A percentile compares a stretch with the other conserved stretches of the same genome.
Conservation (phyloP, 1,140 invertebrate genomes). For the Neodiprion fabricii region DNA sequence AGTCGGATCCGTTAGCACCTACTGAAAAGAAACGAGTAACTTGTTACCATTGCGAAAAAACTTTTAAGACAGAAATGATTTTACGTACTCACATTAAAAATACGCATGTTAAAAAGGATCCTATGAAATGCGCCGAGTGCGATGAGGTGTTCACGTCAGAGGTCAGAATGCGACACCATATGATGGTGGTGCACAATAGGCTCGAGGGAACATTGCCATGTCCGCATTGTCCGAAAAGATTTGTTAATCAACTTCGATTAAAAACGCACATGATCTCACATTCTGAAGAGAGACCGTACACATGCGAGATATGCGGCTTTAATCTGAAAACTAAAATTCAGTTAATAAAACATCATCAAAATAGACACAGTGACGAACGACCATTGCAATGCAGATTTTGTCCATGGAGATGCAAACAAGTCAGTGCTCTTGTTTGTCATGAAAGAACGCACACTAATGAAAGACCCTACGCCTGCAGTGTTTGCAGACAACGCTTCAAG, state of each 20-base stretch:
- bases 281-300: constrained; percentile 55
- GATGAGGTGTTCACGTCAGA: constrained; percentile 54
- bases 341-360: constrained; percentile 59
- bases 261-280: constrained; percentile 61
- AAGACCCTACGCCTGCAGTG: constrained; percentile 95
- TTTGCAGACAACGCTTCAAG: constrained; percentile 95
- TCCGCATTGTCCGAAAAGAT: constrained; percentile 57
- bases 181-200: constrained; percentile 57
- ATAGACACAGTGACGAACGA: constrained; percentile 56
- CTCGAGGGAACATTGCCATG: constrained; percentile 55
- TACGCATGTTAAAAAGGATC: constrained; percentile 57
- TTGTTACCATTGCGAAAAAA: constrained; percentile 56
- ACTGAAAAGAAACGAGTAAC: constrained; percentile 49
- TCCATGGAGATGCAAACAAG: constrained; percentile 58
- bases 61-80: constrained; percentile 60
- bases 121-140: constrained; percentile 57
- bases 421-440: constrained; percentile 68
- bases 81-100: constrained; percentile 57
- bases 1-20: constrained; percentile 31
- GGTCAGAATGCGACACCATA: constrained; percentile 55
- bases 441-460: constrained; percentile 98
- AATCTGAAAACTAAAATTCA: constrained; percentile 60
- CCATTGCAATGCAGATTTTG: constrained; percentile 56
- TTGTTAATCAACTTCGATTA: constrained; percentile 56
- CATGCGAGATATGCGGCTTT: constrained; percentile 56